Base-by-base conservation (phyloP, 2,113 vertebrate genomes). In the Heterotilapia buettikoferi region DNA sequence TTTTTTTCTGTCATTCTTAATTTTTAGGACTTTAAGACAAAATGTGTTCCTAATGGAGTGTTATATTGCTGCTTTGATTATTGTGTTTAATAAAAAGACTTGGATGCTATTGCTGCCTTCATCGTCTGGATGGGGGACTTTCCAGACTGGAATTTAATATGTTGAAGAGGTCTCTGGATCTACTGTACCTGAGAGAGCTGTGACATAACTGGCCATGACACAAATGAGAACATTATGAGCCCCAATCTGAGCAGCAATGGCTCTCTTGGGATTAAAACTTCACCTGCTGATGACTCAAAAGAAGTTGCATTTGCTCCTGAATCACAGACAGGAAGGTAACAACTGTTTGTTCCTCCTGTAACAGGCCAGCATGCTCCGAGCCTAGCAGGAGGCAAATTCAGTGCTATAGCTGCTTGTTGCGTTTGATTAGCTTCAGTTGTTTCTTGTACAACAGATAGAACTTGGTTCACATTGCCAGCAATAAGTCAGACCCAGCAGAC, bases 41-140 rank as follows among this genome's bases (percentile, higher is more conserved):
- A 66, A 66, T n/a, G 6, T 36, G 18, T 7, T 66, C 31, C 6
- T 66, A n/a, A 66, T 66, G 61, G 61, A 38, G 18, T 66, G 10
- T 66, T 66, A 13, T 19, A n/a, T n/a, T 66, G 61, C 31, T 66
- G 10, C 61, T 38, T 66, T 38, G 61, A 2, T 66, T 38, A 66
- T 5, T 66, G 61, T 12, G 6, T 66, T n/a, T 38, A 38, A 9
- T 9, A 38, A 9, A 36, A 36, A 36, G 3, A 36, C 36, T 38
- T 7, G 3, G 38, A 38, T 38, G 38, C 38, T 38, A 10, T 38
- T 66, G 31, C 61, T 66, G 61, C 61, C 6, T 38, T 66, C 18
- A 0, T 66, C 2, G 1, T 38, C 61, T 38, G 0, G 0, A 66
- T 66, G 0, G 59, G 59, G 18, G 61, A 66, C 4, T n/a, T n/a